A percentile compares a stretch with the other conserved stretches of the same genome.
phyloP scores from a whole-genome alignment of 2,888 invertebrate genomes.

The Erynnis tages region DNA sequence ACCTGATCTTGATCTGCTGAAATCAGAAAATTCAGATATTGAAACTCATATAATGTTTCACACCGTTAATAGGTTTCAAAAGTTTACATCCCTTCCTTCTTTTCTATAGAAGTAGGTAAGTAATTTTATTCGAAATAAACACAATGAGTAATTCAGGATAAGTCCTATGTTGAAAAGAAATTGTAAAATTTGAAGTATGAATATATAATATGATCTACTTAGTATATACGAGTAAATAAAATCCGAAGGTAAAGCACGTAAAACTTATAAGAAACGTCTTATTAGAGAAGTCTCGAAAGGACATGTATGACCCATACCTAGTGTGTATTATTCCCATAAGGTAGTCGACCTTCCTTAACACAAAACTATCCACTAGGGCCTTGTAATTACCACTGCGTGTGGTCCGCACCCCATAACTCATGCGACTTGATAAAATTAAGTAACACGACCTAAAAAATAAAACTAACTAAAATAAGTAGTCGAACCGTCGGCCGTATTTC shows the following conservation, averaged over 20 bases:
- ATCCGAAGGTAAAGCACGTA: too few relatives aligned
- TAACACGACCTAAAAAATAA: slow-evolving; percentile 74
- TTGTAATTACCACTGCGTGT: slow-evolving; percentile 74
- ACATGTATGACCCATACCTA: too few relatives aligned
- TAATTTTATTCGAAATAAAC: too few relatives aligned
- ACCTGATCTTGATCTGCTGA: neutral
- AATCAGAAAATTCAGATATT: neutral
- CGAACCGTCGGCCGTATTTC: slow-evolving; percentile 75
- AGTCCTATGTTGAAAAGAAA: too few relatives aligned
- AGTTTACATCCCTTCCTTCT: too few relatives aligned
- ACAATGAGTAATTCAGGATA: too few relatives aligned
- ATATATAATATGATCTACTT: too few relatives aligned
- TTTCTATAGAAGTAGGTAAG: too few relatives aligned
- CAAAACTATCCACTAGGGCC: slow-evolving; percentile 6
- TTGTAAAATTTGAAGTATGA: too few relatives aligned
- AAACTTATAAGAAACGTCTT: neutral
- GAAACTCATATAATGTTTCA: neutral
- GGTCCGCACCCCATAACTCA: slow-evolving; percentile 78
- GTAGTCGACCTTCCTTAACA: slow-evolving; percentile 4
- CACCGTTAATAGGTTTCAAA: too few relatives aligned
- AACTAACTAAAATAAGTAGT: slow-evolving; percentile 75
- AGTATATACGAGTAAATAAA: too few relatives aligned
- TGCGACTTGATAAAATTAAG: slow-evolving; percentile 81
- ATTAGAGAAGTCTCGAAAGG: neutral
- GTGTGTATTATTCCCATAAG: too few relatives aligned